Base-by-base conservation (phyloP, 37 sponge, comb jelly and placozoan species). In the Ianthella basta region DNA sequence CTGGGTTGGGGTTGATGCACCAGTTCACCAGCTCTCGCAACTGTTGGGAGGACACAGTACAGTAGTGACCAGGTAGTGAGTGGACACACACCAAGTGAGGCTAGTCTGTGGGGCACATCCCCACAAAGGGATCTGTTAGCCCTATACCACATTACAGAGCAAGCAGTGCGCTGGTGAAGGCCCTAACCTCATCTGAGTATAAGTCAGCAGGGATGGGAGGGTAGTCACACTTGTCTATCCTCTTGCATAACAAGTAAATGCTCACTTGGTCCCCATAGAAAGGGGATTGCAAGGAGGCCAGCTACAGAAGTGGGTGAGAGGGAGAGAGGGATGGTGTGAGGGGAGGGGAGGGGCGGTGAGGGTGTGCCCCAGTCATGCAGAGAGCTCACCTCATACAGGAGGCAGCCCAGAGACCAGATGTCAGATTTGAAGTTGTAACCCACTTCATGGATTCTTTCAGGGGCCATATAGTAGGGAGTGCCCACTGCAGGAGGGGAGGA, bases 241-340 rank as follows among this genome's bases (percentile, higher is more conserved):
- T 95, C 89, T 93, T 97, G 57, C 99, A 99, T 29, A 99, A 88
- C 14, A 95, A 97, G 80, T 97, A 97, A 14, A 99, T 87, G 64
- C 95, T 99, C 99, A 99, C 95, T 85, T 97, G 95, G 91, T 99
- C 99, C 14, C 99, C 99, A 77, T 99, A 99, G 81, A 99, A 99
- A 2, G 99, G 99, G 56, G 97, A 97, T 81, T 99, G 99, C 54
- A 99, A 88, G 34, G 97, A 97, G 30, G 99, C 95, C 97, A 99
- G 88, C 88, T 92, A 15, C 5, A 61, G 37, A 10, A 2, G 24
- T n/a, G 13, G 65, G 29, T 30, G 29, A 30, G 25, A 8, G 8
- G 25, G 25, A 8, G 29, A 12, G 50, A 44, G 50, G 50, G 50
- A n/a, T n/a, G n/a, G n/a, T n/a, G n/a, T n/a, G n/a, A n/a, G n/a